Evolutionary conservation across 2,797 vertebrate genomes (phyloP), one percentile per base, ranked within the genome.

Genomic region (Nyctibius grandis): DNA sequence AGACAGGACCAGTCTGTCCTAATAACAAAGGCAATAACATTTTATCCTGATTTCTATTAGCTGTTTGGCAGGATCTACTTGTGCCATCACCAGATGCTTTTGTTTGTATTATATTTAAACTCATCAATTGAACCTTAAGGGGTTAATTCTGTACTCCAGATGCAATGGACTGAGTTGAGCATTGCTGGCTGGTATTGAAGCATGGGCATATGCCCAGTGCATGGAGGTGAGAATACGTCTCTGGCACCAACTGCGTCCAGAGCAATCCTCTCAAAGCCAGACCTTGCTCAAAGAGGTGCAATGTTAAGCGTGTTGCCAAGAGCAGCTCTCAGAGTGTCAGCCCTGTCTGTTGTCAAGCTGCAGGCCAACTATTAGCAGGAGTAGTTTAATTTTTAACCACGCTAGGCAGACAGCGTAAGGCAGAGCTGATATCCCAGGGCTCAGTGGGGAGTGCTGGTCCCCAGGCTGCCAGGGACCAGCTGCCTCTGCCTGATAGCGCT

Each of bases 151-250:
- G 21, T 87, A 34, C 29, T 74, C 54, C 56, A 80, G 36, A 23
- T 26, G 47, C 29, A 54, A 8, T 7, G 48, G 34, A 48, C 38
- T 73, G 72, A 48, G 44, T 8, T 31, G 18, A 70, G 48, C 40
- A 26, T n/a, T 3, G 0, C 23, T 12, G 1, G 0, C 12, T 63
- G n/a, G 6, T 83, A 28, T 60, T 42, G 60, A 75, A 63, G 40
- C 33, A 20, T 0, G 1, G 12, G 47, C 11, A 3, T 8, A 9
- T 22, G 51, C 42, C 31, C 40, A 4, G 28, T 3, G 20, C 0
- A 1, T 2, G 17, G 54, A 84, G 33, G 13, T 73, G 64, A 91
- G 68, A 50, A 53, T 29, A 26, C 1, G 2, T 25, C 40, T 33
- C 19, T 47, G 61, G 56, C 42, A 50, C 17, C 15, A 16, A 3